Evolutionary conservation across 2,888 invertebrate species (phyloP).

Genomic region (Fissipunctia ypsillon): DNA sequence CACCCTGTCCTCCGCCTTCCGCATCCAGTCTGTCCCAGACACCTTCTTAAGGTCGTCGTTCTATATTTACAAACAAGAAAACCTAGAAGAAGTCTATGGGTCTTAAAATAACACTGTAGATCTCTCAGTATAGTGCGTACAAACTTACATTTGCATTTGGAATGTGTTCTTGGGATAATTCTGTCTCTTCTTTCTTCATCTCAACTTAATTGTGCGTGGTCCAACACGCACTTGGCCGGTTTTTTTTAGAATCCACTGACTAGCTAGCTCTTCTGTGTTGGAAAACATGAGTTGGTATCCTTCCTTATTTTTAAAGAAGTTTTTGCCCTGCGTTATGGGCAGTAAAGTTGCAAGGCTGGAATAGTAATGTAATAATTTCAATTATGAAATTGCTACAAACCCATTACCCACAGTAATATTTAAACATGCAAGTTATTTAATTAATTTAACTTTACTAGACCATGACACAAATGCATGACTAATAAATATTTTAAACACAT

Average conservation of each 20-base stretch:
- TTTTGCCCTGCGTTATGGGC: rapidly evolving
- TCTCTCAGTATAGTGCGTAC: too few species aligned
- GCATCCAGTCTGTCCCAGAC: too few species aligned
- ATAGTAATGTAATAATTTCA: not conserved
- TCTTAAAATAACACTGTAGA: too few species aligned
- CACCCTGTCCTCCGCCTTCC: too few species aligned
- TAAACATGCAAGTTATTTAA: slow-evolving; percentile 5
- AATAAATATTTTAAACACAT: slow-evolving; percentile 51
- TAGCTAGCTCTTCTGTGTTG: not conserved
- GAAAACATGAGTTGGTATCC: not conserved
- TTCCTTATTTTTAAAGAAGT: not conserved
- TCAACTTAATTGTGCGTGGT: too few species aligned
- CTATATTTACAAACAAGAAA: too few species aligned
- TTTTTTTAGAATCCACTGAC: not conserved
- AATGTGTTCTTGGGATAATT: too few species aligned
- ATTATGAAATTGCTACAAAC: not conserved
- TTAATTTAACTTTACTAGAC: slow-evolving; percentile 27
- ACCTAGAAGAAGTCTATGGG: too few species aligned
- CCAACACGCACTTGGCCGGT: too few species aligned
- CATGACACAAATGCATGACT: slow-evolving; percentile 46
- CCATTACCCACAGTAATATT: not conserved
- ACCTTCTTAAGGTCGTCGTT: too few species aligned
- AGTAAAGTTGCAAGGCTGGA: not conserved
- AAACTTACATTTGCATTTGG: too few species aligned
- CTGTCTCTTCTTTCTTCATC: too few species aligned